Conservation (phyloP, 1,140 invertebrate species). For the Hypothenemus hampei region DNA sequence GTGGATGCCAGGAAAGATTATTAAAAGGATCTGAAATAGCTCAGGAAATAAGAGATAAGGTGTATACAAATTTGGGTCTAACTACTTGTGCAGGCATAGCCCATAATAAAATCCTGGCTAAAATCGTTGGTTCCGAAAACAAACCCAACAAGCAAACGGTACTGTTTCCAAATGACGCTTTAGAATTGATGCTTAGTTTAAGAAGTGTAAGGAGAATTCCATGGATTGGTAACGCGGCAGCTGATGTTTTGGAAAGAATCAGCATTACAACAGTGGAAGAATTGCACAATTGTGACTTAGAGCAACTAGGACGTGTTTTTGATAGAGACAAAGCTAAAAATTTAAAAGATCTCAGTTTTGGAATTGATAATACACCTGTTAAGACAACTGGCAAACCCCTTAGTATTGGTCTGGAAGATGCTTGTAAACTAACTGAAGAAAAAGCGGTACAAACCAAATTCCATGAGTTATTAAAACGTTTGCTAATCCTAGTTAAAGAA, state of each 20-base stretch:
- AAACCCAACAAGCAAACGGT: slow-evolving; percentile 79
- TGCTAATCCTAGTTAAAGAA: slow-evolving; percentile 64
- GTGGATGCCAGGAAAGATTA: slow-evolving; percentile 64
- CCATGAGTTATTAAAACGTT: slow-evolving; percentile 58
- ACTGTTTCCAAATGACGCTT: slow-evolving; percentile 62
- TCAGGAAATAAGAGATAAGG: slow-evolving; percentile 61
- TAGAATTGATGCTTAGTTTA: slow-evolving; percentile 58
- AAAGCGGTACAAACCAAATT: slow-evolving; percentile 67
- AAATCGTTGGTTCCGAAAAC: slow-evolving; percentile 65
- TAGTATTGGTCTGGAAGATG: slow-evolving; percentile 70
- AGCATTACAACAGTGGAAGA: slow-evolving; percentile 61
- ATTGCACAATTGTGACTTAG: slow-evolving; percentile 57
- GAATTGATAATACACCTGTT: slow-evolving; percentile 63
- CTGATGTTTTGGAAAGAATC: slow-evolving; percentile 56
- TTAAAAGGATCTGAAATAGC: slow-evolving; percentile 63
- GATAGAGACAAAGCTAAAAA: slow-evolving; percentile 62
- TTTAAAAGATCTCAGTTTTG: slow-evolving; percentile 63
- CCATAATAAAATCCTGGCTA: slow-evolving; percentile 78
- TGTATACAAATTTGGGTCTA: slow-evolving; percentile 61
- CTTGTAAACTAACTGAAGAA: slow-evolving; percentile 58
- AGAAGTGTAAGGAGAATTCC: slow-evolving; percentile 59
- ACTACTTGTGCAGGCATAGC: slow-evolving; percentile 77
- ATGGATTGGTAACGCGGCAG: slow-evolving; percentile 65
- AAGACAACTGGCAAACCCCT: slow-evolving; percentile 64
- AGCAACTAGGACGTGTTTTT: slow-evolving; percentile 55